phyloP scores from a whole-genome alignment of 2,797 vertebrate species.

The Phoebastria nigripes region DNA sequence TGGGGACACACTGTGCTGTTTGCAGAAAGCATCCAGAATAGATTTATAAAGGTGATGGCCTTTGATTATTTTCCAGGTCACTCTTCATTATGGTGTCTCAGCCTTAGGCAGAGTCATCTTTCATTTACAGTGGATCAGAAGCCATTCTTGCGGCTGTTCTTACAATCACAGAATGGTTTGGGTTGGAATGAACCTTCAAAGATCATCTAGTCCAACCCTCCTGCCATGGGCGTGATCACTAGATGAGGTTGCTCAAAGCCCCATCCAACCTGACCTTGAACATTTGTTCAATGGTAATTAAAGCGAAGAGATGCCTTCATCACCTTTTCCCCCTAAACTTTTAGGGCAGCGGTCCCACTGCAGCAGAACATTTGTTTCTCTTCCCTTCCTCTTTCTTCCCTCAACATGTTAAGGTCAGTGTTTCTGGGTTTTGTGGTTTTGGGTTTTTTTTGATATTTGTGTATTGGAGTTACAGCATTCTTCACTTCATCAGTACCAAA shows the following conservation, averaged over 20 bases:
- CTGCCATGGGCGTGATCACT: neutral
- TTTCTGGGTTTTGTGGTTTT: neutral
- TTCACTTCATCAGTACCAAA: neutral
- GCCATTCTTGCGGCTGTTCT: neutral
- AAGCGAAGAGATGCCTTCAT: neutral
- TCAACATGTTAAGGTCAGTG: neutral
- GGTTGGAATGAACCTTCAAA: neutral
- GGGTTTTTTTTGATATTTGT: neutral
- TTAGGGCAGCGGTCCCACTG: neutral
- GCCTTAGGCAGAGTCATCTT: neutral
- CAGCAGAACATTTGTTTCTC: neutral
- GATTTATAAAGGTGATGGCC: neutral
- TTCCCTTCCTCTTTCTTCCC: neutral
- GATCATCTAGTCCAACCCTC: rapidly evolving
- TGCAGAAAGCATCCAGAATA: neutral
- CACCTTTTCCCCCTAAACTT: neutral
- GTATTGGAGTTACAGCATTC: neutral
- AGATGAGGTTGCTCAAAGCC: neutral
- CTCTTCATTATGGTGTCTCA: neutral
- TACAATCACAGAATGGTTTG: neutral
- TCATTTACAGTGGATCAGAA: neutral
- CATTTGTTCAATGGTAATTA: neutral
- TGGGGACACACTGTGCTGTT: neutral
- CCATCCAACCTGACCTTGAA: neutral
- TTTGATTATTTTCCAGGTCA: neutral